Base-by-base conservation (phyloP, 1,140 invertebrate genomes). In the Monochamus saltuarius region DNA sequence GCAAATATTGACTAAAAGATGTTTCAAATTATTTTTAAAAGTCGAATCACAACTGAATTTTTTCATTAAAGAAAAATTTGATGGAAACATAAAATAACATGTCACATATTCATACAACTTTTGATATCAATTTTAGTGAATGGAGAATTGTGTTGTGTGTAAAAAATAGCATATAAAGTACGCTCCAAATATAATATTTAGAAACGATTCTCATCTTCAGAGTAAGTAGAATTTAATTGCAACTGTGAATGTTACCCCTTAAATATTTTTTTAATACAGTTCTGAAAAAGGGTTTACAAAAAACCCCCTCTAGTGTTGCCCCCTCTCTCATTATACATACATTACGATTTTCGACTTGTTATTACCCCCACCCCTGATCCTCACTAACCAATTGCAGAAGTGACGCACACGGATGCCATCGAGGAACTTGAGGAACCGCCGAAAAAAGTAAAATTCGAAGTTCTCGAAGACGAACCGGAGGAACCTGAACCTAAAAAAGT, bases 361-460 rank as follows among this genome's bases (percentile, higher is more conserved):
- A 29, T 38, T 54, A 52, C 58, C 43, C 34, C 61, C 52, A 47
- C 43, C 49, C 45, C 46, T 47, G 37, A 50, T 43, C 56, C 42
- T 53, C 45, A 68, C 64, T 66, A 70, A 71, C 68, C 38, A 56
- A 69, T 73, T 75, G 55, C 71, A 77, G 75, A 77, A 64, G 68
- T 75, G 59, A 69, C 64, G 49, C 72, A 74, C 52, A 75, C 70
- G 45, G 75, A 75, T 59, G 74, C 72, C 7, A 64, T 73, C 7
- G 75, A 76, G 62, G 72, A 71, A 61, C 66, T 57, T 14, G 68
- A 70, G 61, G 65, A 70, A 61, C 66, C 66, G 39, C 65, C 65
- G n/a, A 77, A 77, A 68, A 75, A 77, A 67, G 65, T 75, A n/a
- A 68, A 73, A 62, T 61, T 76, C 9, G 72, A 80, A 66, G 58